phyloP scores from a whole-genome alignment of 2,888 invertebrate genomes.

The Agrotis clavis region DNA sequence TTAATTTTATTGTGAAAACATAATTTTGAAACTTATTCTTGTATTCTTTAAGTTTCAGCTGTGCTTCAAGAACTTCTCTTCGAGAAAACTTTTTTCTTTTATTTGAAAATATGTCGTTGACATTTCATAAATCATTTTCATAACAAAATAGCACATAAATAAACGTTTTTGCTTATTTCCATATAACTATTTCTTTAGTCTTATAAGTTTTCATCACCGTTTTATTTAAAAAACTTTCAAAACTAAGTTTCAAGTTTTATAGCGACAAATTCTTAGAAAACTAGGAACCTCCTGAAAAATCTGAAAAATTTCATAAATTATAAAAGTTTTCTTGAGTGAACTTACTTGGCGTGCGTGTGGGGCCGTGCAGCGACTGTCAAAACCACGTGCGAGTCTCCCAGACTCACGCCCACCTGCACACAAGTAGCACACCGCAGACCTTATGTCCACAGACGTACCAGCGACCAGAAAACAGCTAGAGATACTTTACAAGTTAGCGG shows the following conservation, averaged over 20 bases:
- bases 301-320: constrained; percentile 16
- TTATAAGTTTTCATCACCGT: not conserved
- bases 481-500: constrained; percentile 57
- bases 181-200: not conserved
- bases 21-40: not conserved
- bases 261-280: not conserved
- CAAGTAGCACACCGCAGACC: constrained; percentile 65
- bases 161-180: not conserved
- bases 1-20: too few relatives aligned
- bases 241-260: not conserved
- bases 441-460: constrained; percentile 59
- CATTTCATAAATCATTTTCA: not conserved
- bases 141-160: not conserved
- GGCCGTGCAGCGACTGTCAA: constrained; percentile 76
- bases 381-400: constrained; percentile 70
- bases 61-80: too few relatives aligned
- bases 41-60: not conserved
- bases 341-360: constrained; percentile 87
- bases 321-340: constrained; percentile 58
- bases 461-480: constrained; percentile 20
- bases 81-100: not conserved
- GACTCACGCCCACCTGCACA: constrained; percentile 68
- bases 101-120: not conserved
- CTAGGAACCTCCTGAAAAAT: not conserved
- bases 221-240: constrained; percentile 3